Base-by-base conservation (phyloP, 1,140 invertebrate species). In the Musca vetustissima region DNA sequence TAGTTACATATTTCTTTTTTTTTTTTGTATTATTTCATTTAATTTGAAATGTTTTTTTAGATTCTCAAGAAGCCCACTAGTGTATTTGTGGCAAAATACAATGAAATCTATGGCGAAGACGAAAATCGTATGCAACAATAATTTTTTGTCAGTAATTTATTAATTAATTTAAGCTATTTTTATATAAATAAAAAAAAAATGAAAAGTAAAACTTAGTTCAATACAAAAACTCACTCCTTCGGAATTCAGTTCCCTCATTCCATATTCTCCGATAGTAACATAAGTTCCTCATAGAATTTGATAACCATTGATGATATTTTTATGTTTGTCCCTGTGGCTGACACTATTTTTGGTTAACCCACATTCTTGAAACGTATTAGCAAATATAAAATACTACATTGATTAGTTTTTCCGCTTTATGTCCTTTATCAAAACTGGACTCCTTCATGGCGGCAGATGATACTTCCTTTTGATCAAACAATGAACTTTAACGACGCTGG, bases 261-360 rank as follows among this genome's bases (percentile, higher is more conserved):
- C 25, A n/a, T n/a, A n/a, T 28, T 48, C 1, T 68, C 64, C 9
- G 21, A 25, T 36, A 9, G n/a, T 15, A n/a, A 65, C 1, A 72
- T 4, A 14, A 47, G 66, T 1, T 69, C 22, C 83, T 98, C 96
- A 76, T 98, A 98, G 83, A 98, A 98, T 67, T 91, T 89, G 47
- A 98, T 98, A 0, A 98, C 96, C 70, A 95, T 89, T 83, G 97
- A 95, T 4, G 96, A 96, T 81, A 96, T 98, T 74, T 92, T 93
- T 1, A 92, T 84, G 79, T 98, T 98, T 0, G 96, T 96, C 70
- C 93, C 88, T 72, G 93, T 88, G 0, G 96, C 93, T 1, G 95
- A 92, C 2, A 98, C 95, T 55, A 98, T 84, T 82, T 98, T 96
- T 0, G 96, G 95, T 80, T 98, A 95, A 78, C 98, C 95, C 1